Conservation (phyloP, 2,797 vertebrate species). For the Cetoscarus ocellatus region DNA sequence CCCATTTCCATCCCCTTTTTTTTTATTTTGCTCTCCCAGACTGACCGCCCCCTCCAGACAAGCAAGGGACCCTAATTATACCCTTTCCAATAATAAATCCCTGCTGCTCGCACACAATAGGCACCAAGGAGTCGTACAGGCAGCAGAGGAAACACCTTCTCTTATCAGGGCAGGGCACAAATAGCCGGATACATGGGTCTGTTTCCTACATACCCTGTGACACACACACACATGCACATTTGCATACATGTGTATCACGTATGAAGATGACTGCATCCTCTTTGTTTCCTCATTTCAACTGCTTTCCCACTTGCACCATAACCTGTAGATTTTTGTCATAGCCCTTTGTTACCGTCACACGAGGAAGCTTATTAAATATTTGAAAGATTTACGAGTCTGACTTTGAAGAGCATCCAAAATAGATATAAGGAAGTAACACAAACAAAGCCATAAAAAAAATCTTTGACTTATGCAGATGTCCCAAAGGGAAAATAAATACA, state of each 20-base stretch:
- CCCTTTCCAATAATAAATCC: slow-evolving; percentile 79
- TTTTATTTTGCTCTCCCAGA: slow-evolving; percentile 21
- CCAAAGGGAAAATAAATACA: too few relatives aligned
- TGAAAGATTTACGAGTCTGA: neutral
- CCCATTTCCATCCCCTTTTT: slow-evolving; percentile 47
- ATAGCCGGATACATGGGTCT: slow-evolving; percentile 55
- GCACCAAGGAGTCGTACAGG: slow-evolving; percentile 48
- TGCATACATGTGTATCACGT: slow-evolving; percentile 10
- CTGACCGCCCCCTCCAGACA: slow-evolving; percentile 47
- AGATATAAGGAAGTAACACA: neutral
- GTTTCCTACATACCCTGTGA: slow-evolving; percentile 68
- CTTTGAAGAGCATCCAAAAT: neutral
- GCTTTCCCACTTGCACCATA: slow-evolving; percentile 5
- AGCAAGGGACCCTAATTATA: slow-evolving; percentile 74
- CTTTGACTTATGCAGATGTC: too few relatives aligned
- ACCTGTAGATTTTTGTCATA: neutral
- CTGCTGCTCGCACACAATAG: slow-evolving; percentile 76
- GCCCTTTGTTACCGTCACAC: neutral
- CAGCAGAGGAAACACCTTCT: slow-evolving; percentile 81
- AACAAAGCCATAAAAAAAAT: neutral
- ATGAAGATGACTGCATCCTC: slow-evolving; percentile 30
- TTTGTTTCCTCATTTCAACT: neutral
- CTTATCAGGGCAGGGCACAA: slow-evolving; percentile 81
- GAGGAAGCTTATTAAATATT: slow-evolving; percentile 24
- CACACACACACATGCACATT: neutral